Evolutionary conservation across 2,113 vertebrate genomes (phyloP).

Genomic region (Cebidichthys violaceus): DNA sequence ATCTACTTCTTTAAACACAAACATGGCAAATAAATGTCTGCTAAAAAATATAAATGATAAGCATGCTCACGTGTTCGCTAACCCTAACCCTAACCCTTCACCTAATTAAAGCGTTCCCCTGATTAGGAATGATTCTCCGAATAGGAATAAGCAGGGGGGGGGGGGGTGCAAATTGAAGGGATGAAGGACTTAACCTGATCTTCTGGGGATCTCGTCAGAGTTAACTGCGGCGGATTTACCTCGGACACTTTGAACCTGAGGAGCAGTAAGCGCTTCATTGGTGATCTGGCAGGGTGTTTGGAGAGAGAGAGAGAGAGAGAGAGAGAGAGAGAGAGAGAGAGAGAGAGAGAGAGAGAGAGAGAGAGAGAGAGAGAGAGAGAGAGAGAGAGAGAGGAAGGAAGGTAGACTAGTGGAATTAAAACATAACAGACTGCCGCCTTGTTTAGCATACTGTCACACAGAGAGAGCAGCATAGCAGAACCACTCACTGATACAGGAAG

Average conservation of each 20-base stretch:
- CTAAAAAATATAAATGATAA: background rate
- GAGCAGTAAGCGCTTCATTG: background rate
- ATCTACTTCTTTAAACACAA: background rate
- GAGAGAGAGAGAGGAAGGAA: background rate
- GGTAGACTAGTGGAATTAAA: slow-evolving; percentile 49
- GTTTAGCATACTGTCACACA: slow-evolving; percentile 11
- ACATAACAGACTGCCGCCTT: slow-evolving; percentile 24
- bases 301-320: too few species aligned
- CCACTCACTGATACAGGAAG: slow-evolving; percentile 8
- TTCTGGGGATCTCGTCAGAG: slow-evolving; percentile 54
- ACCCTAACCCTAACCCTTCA: background rate
- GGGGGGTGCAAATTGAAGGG: background rate
- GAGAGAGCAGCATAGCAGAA: background rate
- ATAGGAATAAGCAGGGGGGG: slow-evolving; percentile 22
- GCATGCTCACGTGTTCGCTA: background rate
- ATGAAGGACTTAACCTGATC: background rate
- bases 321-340: too few species aligned
- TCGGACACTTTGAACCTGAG: background rate
- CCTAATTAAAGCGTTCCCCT: background rate
- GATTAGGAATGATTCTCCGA: background rate
- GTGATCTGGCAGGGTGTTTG: background rate
- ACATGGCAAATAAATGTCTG: background rate
- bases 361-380: too few species aligned
- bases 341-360: too few species aligned
- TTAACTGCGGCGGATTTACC: slow-evolving; percentile 51